Evolutionary conservation across 2,888 invertebrate genomes (phyloP).

Genomic region (Drosophila longiperda): DNA sequence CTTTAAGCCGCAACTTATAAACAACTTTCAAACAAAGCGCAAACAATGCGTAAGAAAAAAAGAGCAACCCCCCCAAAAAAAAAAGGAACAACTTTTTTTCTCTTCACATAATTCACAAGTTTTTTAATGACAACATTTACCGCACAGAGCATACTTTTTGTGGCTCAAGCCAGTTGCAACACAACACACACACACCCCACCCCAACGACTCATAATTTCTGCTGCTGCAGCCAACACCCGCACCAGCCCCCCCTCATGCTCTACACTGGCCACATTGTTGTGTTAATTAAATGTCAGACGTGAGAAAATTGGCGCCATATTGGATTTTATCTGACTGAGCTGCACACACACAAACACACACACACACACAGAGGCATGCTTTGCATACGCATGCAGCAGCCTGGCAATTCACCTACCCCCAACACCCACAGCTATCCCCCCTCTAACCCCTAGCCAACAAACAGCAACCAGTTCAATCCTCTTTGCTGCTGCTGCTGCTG

Average conservation of each 20-base stretch:
- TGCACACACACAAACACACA: slow-evolving; percentile 29
- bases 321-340: slow-evolving; percentile 77
- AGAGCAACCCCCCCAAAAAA: neutral
- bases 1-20: slow-evolving; percentile 38
- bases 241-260: neutral
- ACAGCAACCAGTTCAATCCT: slow-evolving; percentile 42
- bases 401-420: neutral
- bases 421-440: neutral
- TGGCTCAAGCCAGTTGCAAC: slow-evolving; percentile 21
- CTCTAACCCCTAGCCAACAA: no score
- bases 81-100: slow-evolving; percentile 33
- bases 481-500: slow-evolving; percentile 39
- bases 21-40: slow-evolving; percentile 29
- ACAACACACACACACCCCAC: neutral
- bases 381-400: slow-evolving; percentile 61
- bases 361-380: slow-evolving; percentile 6
- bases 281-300: slow-evolving; percentile 83
- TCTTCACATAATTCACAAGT: slow-evolving; percentile 61
- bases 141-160: slow-evolving; percentile 56
- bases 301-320: slow-evolving; percentile 83
- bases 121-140: slow-evolving; percentile 72
- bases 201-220: slow-evolving; percentile 21
- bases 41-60: slow-evolving; percentile 48
- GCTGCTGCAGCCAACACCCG: neutral
- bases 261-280: slow-evolving; percentile 63